phyloP scores from a whole-genome alignment of 2,888 invertebrate genomes.

The Zele albiditarsus region DNA sequence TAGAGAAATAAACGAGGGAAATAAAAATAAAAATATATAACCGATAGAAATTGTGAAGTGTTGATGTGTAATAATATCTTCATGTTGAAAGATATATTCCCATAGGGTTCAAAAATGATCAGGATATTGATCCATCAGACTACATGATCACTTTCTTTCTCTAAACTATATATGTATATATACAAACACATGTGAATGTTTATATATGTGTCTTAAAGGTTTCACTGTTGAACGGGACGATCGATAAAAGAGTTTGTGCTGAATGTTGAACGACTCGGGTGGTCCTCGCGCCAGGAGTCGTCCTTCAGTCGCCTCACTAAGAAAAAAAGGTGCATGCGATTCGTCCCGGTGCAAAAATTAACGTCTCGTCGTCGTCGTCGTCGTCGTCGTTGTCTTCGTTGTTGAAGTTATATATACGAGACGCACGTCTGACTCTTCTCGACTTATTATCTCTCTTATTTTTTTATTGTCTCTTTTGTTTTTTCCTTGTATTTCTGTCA shows the following conservation, averaged over 20 bases:
- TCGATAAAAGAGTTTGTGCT: constrained; percentile 36
- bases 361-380: constrained; percentile 41
- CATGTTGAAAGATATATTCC: constrained; percentile 50
- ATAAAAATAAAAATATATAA: constrained; percentile 21
- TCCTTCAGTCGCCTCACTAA: constrained; percentile 38
- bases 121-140: constrained; percentile 33
- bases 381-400: constrained; percentile 9
- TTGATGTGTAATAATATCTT: constrained; percentile 51
- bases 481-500: constrained; percentile 17
- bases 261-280: constrained; percentile 62
- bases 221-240: constrained; percentile 16
- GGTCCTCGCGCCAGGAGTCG: constrained; percentile 59
- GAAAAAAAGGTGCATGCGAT: constrained; percentile 41
- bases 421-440: constrained; percentile 23
- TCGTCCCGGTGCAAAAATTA: constrained; percentile 42
- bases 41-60: constrained; percentile 28
- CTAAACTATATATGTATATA: constrained; percentile 6
- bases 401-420: constrained; percentile 4
- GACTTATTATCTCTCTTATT: constrained; percentile 30
- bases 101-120: constrained; percentile 40
- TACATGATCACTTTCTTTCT: constrained; percentile 17
- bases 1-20: background rate
- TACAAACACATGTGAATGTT: background rate
- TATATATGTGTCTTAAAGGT: background rate
- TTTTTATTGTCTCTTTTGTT: constrained; percentile 30